Base-by-base conservation (phyloP, 2,888 invertebrate species). In the Agriotes lineatus region DNA sequence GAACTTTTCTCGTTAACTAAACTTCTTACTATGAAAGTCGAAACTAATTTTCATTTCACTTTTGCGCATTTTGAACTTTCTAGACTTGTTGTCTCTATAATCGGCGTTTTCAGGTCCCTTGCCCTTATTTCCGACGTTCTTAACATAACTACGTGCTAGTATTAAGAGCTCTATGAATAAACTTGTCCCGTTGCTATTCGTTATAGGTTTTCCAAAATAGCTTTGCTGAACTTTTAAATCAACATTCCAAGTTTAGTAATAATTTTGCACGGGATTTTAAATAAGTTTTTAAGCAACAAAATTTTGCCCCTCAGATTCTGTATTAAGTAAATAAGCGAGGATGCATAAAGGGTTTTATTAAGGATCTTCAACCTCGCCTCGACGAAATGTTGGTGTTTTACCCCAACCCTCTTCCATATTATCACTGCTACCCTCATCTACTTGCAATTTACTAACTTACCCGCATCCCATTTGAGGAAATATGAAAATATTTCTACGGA, bases 321-420 rank as follows among this genome's bases (percentile, higher is more conserved):
- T 59, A 68, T 71, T 71, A 71, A 71, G 63, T 71, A 71, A 69
- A 71, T 69, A 71, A 69, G 66, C 63, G 65, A 66, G 25, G 63
- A 67, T 65, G 62, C 63, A 72, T 71, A 74, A 74, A 74, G 74
- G 72, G 69, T 71, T 74, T 72, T 72, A 74, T 72, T 74, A 74
- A 70, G 67, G 67, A 71, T 69, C 67, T 69, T 69, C 54, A 62
- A 59, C 67, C 63, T 69, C 69, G 59, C 61, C 69, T 63, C 67
- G 48, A 48, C 57, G 50, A 58, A 62, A 62, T 58, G 67, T 63
- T 58, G 59, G 54, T 64, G 60, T 70, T 60, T 63, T 30, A 69
- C 57, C 67, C 66, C 61, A 52, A 68, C 60, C 60, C 67, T 54
- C 48, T 44, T 66, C 64, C 64, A 61, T 68, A 70, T 72, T 67